A percentile compares a stretch with the other conserved stretches of the same genome.
Conservation (phyloP, 2,113 vertebrate species). For the Phodopus roborovskii region DNA sequence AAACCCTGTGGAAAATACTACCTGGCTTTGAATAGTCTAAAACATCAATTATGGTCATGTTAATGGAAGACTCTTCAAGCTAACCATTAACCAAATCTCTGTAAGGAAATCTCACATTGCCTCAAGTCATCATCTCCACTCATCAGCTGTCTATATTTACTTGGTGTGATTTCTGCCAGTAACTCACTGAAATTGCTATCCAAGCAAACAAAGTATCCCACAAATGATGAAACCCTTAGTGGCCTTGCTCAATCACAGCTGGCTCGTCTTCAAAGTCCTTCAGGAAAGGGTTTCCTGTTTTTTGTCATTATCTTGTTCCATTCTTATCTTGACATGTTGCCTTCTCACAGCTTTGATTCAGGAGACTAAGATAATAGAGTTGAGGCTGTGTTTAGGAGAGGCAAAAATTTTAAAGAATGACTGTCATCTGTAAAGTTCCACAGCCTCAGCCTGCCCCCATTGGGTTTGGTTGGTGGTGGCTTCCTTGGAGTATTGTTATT, state of each 20-base stretch:
- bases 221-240: neutral
- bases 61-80: neutral
- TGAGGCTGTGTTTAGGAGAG: slow-evolving; percentile 43
- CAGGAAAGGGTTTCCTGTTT: slow-evolving; percentile 61
- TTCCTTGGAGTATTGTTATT: neutral
- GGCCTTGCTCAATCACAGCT: neutral
- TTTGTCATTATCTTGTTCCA: slow-evolving; percentile 81
- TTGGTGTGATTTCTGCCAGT: neutral
- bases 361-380: slow-evolving; percentile 73
- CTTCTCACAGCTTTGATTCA: slow-evolving; percentile 70
- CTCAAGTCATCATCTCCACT: neutral
- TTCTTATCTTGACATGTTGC: slow-evolving; percentile 77
- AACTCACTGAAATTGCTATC: neutral
- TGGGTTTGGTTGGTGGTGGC: neutral
- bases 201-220: neutral
- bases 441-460: neutral
- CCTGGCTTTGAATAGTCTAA: slow-evolving; percentile 9
- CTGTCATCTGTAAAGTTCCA: neutral
- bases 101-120: neutral
- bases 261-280: neutral
- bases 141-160: neutral
- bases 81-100: neutral
- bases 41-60: neutral
- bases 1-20: neutral
- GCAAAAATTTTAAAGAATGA: slow-evolving; percentile 53